Base-by-base conservation (phyloP, 2,113 vertebrate genomes). In the Collichthys lucidus region DNA sequence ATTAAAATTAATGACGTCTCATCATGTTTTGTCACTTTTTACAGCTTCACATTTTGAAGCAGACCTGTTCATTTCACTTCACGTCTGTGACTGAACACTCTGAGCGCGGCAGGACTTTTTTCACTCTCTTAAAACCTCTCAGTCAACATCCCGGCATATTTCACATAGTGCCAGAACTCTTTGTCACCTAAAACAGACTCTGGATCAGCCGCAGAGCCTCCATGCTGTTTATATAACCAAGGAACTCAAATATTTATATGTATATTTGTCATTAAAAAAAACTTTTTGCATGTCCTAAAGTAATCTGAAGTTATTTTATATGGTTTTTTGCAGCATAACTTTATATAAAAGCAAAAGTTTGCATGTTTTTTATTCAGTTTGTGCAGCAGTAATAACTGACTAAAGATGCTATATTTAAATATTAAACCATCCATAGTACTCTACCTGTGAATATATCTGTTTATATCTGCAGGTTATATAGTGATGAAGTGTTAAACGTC, bases 61-160 rank as follows among this genome's bases (percentile, higher is more conserved):
- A 20, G 6, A 24, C 1, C 1, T 17, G 3, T 55, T 61, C 1
- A 50, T 31, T 22, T 20, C 12, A n/a, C 20, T 46, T 59, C 31
- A 0, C 44, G 57, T 0, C 2, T 56, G 35, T 40, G 46, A 31
- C 50, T 22, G 5, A 64, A 11, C 24, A 42, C 31, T 56, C 22
- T 8, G 35, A 68, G n/a, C 0, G 26, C 59, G 16, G 67, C 66
- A 88, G 52, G 3, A 7, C 16, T 26, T 77, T 81, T 86, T 68
- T 64, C 79, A 79, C 71, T 89, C 88, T 86, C 80, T 88, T 90
- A 69, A 90, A 92, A 90, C 40, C 81, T 92, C 85, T 79, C 79
- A 81, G 91, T 91, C 90, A 93, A 93, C 90, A 92, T 90, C 52
- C 76, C 88, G 74, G 66, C 83, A 91, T 93, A 74, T 93, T 91